Base-by-base conservation (phyloP, 23 tunicate genomes). In the Halocynthia aurantium region DNA sequence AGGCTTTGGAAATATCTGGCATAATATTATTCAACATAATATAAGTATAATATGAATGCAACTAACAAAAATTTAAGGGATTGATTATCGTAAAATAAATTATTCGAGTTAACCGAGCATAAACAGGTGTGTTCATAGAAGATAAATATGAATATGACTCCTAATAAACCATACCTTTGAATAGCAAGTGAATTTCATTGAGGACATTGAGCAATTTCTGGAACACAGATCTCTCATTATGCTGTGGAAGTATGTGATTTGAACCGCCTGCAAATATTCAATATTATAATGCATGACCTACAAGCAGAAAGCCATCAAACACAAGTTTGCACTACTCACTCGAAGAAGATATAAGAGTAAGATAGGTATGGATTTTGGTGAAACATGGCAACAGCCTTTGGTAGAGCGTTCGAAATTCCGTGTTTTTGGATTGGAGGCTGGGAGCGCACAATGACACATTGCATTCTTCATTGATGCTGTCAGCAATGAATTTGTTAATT, bases 381-480 rank as follows among this genome's bases (percentile, higher is more conserved):
- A 84, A 52, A 8, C 82, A 55, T 0, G 96, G 96, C 9, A 82
- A 57, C 15, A 84, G 15, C 40, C 78, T 73, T 67, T 80, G 58
- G 70, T 77, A 89, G 11, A 51, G 31, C 10, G 12, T 57, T 8
- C 82, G 70, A 75, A 52, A 84, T 22, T 84, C 85, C 2, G 74
- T 54, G 69, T 84, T 89, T 70, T 89, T 89, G 18, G 76, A 6
- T 81, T 90, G 90, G 6, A 90, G 64, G 52, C 21, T 70, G 10
- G 83, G 90, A 57, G 82, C 88, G 61, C 88, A 84, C 18, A 81
- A 55, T 6, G 89, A 80, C 21, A 73, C 20, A 55, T 90, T 89
- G 57, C 81, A 78, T 76, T 90, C 97, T 71, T 90, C 84, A 8
- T 76, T 51, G 12, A 90, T 81, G 63, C 86, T 67, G 65, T 10